These are phyloP conservation scores for Dryomyza anilis DNA, from an alignment of 2,888 invertebrate species.

Conservation along the genomic window DNA sequence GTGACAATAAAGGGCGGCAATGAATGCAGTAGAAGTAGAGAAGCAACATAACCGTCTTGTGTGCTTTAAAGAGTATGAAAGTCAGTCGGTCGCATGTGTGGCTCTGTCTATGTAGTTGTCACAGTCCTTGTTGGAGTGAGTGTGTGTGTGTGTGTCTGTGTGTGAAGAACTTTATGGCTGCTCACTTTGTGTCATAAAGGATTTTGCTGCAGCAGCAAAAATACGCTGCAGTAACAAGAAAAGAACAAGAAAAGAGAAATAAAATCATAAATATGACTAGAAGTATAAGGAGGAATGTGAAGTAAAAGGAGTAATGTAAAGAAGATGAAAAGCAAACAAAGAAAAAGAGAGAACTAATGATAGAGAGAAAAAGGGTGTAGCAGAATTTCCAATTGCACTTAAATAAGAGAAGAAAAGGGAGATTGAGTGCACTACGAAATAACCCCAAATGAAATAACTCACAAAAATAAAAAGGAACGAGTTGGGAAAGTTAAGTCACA, in stretches of 20 bases:
- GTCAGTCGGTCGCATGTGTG: neutral
- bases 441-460: too few species aligned
- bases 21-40: too few species aligned
- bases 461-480: too few species aligned
- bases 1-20: conserved; percentile 10
- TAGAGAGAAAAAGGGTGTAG: neutral
- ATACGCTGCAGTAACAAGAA: neutral
- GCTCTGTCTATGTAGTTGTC: neutral
- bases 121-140: neutral
- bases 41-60: too few species aligned
- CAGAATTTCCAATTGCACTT: too few species aligned
- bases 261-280: neutral
- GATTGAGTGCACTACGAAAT: neutral
- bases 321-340: neutral
- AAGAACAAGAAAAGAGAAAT: neutral
- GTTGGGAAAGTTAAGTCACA: too few species aligned
- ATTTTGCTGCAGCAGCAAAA: conserved; percentile 19
- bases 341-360: neutral
- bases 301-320: neutral
- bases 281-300: neutral
- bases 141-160: neutral
- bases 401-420: neutral
- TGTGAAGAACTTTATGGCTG: neutral
- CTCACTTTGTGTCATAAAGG: conserved; percentile 20
- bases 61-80: too few species aligned